Evolutionary conservation across 2,113 vertebrate genomes (phyloP), one percentile per base, ranked within the genome.

Genomic region (Strix aluco): DNA sequence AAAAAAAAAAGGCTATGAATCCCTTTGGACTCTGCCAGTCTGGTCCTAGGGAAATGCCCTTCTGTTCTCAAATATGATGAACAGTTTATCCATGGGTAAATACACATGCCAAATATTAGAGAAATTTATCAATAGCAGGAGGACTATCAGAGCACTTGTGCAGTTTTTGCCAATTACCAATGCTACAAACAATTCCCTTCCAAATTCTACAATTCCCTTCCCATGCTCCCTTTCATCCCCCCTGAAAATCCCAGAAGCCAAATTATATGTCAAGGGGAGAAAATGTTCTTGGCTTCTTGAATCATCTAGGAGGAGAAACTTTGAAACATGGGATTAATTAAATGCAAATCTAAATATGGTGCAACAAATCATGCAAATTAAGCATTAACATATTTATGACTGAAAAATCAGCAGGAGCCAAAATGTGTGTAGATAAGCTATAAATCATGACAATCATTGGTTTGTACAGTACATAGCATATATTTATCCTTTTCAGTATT

Each of bases 301-400:
- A 11, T 66, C 52, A 75, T 57, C 18, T 57, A 81, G 34, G 71
- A 90, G 26, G 49, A 63, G 36, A 88, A 87, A 51, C 34, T 85
- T 75, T 69, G 70, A 97, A 90, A 85, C 59, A 49, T 26, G 30
- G 16, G 65, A 87, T 89, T 85, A 91, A 92, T 94, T 90, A 89
- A 94, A 93, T 72, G 40, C 34, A 91, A 81, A 72, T 72, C 61
- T 72, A 85, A 94, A 85, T 58, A 79, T 5, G 27, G 49, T 91
- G 62, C 47, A 94, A 90, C 79, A 82, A 86, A 95, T 92, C 63
- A 90, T 92, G 72, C 70, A 96, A 95, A 95, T 91, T 65, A 92
- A 27, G 46, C 27, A 88, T 61, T 88, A 91, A 75, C 49, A 92
- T 86, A 93, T 81, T 94, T 80, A 90, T 61, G 40, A 55, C 36